Conservation (phyloP, 2,797 vertebrate genomes). For the Anas georgica region DNA sequence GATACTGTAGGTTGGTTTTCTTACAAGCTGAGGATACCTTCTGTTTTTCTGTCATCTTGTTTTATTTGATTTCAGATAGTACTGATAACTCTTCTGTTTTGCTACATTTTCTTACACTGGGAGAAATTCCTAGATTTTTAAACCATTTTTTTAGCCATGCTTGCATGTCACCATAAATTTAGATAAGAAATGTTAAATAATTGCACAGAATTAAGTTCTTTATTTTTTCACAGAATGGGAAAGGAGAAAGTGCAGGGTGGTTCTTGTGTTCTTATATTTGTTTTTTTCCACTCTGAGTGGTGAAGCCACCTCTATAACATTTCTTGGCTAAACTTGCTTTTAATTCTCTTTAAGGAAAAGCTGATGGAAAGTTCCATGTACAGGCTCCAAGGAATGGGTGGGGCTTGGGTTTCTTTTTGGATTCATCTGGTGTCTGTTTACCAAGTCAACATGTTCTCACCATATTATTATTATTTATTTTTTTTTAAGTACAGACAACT, state of each 20-base stretch:
- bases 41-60: not conserved
- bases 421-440: not conserved
- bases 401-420: not conserved
- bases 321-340: not conserved
- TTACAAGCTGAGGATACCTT: not conserved
- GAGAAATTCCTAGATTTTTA: not conserved
- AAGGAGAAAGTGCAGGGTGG: not conserved
- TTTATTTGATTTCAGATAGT: not conserved
- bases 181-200: not conserved
- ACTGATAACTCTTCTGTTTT: not conserved
- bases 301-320: not conserved
- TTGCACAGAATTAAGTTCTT: not conserved
- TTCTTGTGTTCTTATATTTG: not conserved
- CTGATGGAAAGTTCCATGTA: not conserved
- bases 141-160: constrained; percentile 15
- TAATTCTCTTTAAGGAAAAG: not conserved
- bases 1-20: not conserved
- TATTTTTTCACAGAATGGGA: not conserved
- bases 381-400: not conserved
- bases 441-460: not conserved
- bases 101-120: not conserved
- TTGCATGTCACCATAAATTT: not conserved
- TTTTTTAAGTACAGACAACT: not conserved
- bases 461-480: rapidly evolving
- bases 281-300: not conserved